Conservation (phyloP, 64 coral and sea anemone genomes). For the Montipora capricornis region DNA sequence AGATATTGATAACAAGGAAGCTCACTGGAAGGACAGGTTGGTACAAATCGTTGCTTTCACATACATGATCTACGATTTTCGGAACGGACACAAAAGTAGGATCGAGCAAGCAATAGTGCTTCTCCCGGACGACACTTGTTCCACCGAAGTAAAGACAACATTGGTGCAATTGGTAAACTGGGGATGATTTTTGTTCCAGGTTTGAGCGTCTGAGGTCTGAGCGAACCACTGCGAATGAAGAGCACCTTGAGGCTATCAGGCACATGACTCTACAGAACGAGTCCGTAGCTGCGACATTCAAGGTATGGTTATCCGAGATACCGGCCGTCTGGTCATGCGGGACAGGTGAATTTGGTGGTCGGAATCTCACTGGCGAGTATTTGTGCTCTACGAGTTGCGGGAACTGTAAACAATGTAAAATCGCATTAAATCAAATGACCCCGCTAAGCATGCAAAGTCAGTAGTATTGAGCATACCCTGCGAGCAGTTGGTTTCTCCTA, state of each 20-base stretch:
- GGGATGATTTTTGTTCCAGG: conserved; percentile 11
- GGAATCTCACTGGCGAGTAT: too few species aligned
- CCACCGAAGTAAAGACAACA: not conserved
- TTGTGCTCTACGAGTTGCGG: too few species aligned
- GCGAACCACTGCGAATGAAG: conserved; percentile 59
- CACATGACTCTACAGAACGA: conserved; percentile 86
- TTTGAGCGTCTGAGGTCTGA: conserved; percentile 80
- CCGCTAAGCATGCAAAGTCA: too few species aligned
- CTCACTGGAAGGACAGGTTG: conserved; percentile 83
- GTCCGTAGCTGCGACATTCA: conserved; percentile 80
- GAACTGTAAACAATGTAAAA: too few species aligned
- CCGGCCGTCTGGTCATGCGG: too few species aligned
- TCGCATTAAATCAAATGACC: too few species aligned
- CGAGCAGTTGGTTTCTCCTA: too few species aligned
- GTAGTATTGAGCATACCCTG: too few species aligned
- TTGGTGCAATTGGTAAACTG: too few species aligned
- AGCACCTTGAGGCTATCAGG: conserved; percentile 77
- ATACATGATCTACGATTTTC: not conserved
- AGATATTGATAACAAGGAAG: conserved; percentile 84
- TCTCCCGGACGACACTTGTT: not conserved
- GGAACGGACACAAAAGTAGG: not conserved
- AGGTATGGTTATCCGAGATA: conserved; percentile 13
- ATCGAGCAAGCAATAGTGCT: not conserved
- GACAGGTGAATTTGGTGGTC: too few species aligned
- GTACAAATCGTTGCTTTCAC: not conserved